Evolutionary conservation across 2,113 vertebrate genomes (phyloP).

Genomic region (Heterotilapia buettikoferi): DNA sequence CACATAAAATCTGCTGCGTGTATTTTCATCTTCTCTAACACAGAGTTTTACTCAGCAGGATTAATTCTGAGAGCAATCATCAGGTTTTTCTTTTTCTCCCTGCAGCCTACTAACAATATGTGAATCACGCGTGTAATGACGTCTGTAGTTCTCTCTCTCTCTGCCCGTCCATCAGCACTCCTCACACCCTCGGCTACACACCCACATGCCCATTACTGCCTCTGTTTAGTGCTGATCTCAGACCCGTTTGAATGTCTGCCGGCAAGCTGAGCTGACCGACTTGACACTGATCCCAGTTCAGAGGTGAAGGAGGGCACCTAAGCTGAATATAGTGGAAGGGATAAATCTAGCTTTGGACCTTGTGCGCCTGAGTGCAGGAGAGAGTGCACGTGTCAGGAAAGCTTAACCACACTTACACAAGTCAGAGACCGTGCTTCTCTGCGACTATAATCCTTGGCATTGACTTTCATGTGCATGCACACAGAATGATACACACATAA

Average conservation of each 20-base stretch:
- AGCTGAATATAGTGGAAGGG: not conserved
- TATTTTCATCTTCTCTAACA: not conserved
- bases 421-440: constrained; percentile 4
- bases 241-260: not conserved
- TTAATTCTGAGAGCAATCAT: not conserved
- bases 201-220: not conserved
- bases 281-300: constrained; percentile 30
- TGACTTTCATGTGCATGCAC: not conserved
- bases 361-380: not conserved
- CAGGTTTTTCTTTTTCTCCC: constrained; percentile 11
- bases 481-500: not conserved
- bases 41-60: not conserved
- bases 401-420: constrained; percentile 12
- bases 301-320: not conserved
- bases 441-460: constrained; percentile 14
- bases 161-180: not conserved
- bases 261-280: not conserved
- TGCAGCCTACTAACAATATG: constrained; percentile 3
- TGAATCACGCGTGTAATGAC: constrained; percentile 21
- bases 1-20: not conserved
- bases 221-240: not conserved
- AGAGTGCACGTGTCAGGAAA: not conserved
- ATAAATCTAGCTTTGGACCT: not conserved
- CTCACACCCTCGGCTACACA: constrained; percentile 18
- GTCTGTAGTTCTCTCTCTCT: not conserved